Percentiles rank a stretch among this genome's conserved stretches.
These are phyloP conservation scores for Tipula confusa DNA, from an alignment of 2,888 invertebrate genomes.

Conservation along the genomic window DNA sequence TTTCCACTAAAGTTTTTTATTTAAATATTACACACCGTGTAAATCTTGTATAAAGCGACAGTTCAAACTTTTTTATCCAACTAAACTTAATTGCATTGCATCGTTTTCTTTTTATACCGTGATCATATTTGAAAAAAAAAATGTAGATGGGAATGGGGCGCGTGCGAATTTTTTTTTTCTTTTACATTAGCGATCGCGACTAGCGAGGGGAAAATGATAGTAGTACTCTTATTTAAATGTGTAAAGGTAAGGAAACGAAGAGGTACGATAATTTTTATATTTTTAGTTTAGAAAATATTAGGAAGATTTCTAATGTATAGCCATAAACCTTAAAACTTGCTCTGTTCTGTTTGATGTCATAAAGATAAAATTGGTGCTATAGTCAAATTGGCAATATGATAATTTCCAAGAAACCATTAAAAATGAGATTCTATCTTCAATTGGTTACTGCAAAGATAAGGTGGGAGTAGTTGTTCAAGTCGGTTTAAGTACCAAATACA, in stretches of 20 bases:
- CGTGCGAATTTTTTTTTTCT: not conserved
- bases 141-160: not conserved
- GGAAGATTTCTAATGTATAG: not conserved
- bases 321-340: too few relatives aligned
- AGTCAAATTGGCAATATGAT: too few relatives aligned
- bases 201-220: not conserved
- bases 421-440: too few relatives aligned
- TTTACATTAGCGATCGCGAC: not conserved
- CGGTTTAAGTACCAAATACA: too few relatives aligned
- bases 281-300: not conserved
- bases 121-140: not conserved
- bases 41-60: not conserved
- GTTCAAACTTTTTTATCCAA: not conserved
- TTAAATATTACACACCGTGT: not conserved
- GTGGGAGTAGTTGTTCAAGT: too few relatives aligned
- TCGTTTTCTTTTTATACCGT: not conserved
- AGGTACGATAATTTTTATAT: not conserved
- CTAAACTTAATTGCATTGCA: slow-evolving; percentile 1
- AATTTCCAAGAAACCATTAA: too few relatives aligned
- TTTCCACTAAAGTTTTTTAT: not conserved
- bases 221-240: not conserved
- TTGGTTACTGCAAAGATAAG: too few relatives aligned
- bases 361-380: too few relatives aligned
- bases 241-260: not conserved
- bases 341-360: too few relatives aligned